A percentile compares a stretch with the other conserved stretches of the same genome.
Conservation (phyloP, 2,113 vertebrate genomes). For the Raja brachyura region DNA sequence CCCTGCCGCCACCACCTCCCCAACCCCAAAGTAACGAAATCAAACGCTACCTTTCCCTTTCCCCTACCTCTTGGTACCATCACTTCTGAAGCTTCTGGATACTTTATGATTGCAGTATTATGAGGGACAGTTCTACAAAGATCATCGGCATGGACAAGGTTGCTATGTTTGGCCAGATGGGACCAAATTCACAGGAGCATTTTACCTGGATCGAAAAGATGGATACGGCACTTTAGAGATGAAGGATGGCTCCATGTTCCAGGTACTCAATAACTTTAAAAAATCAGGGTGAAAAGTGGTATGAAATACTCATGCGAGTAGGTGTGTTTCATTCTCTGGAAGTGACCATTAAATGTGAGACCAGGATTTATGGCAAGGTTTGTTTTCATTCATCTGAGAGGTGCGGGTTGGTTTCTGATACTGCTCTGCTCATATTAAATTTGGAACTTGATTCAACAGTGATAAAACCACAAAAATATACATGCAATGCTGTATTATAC, state of each 20-base stretch:
- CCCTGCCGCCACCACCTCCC: too few relatives aligned
- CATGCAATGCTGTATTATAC: not conserved
- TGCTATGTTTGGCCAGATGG: slow-evolving; percentile 66
- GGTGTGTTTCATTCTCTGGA: not conserved
- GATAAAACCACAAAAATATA: not conserved
- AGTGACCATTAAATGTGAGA: too few relatives aligned
- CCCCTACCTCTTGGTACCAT: not conserved
- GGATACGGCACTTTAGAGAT: slow-evolving; percentile 67
- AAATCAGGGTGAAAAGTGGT: not conserved
- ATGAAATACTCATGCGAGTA: not conserved
- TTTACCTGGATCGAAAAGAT: slow-evolving; percentile 74
- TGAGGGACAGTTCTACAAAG: slow-evolving; percentile 68
- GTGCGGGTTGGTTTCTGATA: not conserved
- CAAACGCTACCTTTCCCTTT: not conserved
- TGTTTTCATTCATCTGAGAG: not conserved
- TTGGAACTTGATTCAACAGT: not conserved
- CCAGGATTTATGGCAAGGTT: not conserved
- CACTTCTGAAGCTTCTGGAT: not conserved
- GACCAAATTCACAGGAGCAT: slow-evolving; percentile 66
- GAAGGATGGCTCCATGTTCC: slow-evolving; percentile 58
- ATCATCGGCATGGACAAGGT: slow-evolving; percentile 67
- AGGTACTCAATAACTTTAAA: slow-evolving; percentile 53
- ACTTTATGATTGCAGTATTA: slow-evolving; percentile 56
- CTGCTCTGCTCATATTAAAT: not conserved
- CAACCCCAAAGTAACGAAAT: not conserved